Percentiles rank a stretch among this genome's conserved stretches.
These are phyloP conservation scores for Cyprinodon tularosa DNA, from an alignment of 2,113 vertebrate genomes.

Conservation along the genomic window DNA sequence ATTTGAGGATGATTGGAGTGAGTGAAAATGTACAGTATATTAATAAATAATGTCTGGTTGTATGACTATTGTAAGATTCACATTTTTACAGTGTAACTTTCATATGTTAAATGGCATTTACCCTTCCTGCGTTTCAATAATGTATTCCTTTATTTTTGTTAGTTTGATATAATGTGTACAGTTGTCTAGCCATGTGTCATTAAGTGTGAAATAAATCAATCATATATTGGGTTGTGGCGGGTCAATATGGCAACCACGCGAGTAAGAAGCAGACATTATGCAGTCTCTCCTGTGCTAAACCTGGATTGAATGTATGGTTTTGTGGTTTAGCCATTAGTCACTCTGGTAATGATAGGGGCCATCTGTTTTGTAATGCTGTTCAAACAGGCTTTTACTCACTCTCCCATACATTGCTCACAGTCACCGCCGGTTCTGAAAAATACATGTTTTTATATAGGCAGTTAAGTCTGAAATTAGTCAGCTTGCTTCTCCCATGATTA, in stretches of 20 bases:
- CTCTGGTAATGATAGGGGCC: slow-evolving; percentile 60
- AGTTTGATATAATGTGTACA: slow-evolving; percentile 83
- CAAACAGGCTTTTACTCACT: slow-evolving; percentile 59
- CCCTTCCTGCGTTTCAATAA: slow-evolving; percentile 79
- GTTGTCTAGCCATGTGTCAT: slow-evolving; percentile 83
- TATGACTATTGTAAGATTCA: slow-evolving; percentile 80
- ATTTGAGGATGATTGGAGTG: slow-evolving; percentile 70
- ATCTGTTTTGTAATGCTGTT: slow-evolving; percentile 55
- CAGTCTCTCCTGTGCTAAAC: slow-evolving; percentile 49
- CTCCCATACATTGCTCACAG: slow-evolving; percentile 31
- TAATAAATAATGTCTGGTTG: slow-evolving; percentile 81
- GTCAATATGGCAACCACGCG: slow-evolving; percentile 70
- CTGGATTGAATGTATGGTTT: slow-evolving; percentile 64
- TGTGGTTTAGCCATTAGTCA: slow-evolving; percentile 70
- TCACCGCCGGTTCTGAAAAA: slow-evolving; percentile 44
- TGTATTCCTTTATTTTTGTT: slow-evolving; percentile 81
- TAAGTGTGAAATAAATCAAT: slow-evolving; percentile 82
- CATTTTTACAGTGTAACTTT: slow-evolving; percentile 82
- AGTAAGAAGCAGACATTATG: slow-evolving; percentile 57
- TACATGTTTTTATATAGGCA: slow-evolving; percentile 44
- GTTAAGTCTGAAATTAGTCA: slow-evolving; percentile 38
- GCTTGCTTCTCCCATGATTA: slow-evolving; percentile 18
- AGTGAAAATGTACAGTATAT: slow-evolving; percentile 81
- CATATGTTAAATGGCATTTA: slow-evolving; percentile 81
- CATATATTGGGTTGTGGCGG: slow-evolving; percentile 76